Conservation (phyloP, 2,113 vertebrate genomes). For the Ptilonorhynchus violaceus region DNA sequence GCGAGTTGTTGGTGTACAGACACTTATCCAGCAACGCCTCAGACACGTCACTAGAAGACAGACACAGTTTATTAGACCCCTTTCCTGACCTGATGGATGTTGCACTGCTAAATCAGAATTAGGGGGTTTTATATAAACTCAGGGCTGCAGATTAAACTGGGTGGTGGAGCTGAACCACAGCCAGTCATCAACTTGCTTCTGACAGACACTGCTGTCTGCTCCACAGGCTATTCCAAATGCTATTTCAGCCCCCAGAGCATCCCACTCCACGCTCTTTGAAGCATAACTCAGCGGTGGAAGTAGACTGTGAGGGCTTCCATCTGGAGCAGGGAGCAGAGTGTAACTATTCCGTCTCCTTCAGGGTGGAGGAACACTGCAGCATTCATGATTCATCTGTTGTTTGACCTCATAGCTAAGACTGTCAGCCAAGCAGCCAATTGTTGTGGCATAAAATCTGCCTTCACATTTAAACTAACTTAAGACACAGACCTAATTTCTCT, state of each 20-base stretch:
- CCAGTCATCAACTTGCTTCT: background rate
- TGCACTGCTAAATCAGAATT: background rate
- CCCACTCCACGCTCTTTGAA: background rate
- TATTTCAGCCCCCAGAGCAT: background rate
- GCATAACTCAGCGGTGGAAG: background rate
- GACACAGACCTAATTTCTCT: slow-evolving; percentile 37
- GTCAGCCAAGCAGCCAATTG: slow-evolving; percentile 24
- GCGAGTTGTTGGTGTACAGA: slow-evolving; percentile 92
- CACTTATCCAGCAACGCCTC: slow-evolving; percentile 90
- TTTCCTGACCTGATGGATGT: background rate
- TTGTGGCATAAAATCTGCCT: slow-evolving; percentile 37
- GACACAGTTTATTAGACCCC: background rate
- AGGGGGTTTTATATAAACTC: background rate
- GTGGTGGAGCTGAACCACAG: background rate
- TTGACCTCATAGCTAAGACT: slow-evolving; percentile 36
- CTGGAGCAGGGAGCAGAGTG: background rate
- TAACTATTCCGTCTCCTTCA: slow-evolving; percentile 1
- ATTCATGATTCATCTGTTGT: slow-evolving; percentile 26
- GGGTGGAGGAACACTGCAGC: slow-evolving; percentile 27
- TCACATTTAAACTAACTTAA: slow-evolving; percentile 39
- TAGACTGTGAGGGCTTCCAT: slow-evolving; percentile 2
- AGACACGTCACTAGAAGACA: slow-evolving; percentile 85
- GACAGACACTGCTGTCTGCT: background rate
- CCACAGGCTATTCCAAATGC: background rate
- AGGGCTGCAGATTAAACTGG: background rate